Conservation (phyloP, 1,140 invertebrate genomes). For the Drosophila leontia region DNA sequence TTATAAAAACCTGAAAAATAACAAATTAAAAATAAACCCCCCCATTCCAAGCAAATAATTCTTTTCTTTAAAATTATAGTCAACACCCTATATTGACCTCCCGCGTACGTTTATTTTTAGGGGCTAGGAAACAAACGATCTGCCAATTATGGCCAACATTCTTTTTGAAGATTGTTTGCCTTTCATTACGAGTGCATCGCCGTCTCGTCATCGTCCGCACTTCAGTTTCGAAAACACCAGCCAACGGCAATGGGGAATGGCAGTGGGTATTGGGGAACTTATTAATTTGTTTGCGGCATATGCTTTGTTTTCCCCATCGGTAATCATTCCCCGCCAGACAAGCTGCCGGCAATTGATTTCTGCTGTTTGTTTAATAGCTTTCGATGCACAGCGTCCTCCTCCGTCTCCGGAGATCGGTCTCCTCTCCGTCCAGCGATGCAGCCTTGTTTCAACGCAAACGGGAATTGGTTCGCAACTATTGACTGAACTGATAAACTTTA, state of each 20-base stretch:
- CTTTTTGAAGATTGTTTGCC: slow-evolving; percentile 79
- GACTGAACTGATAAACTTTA: slow-evolving; percentile 27
- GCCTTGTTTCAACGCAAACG: neutral
- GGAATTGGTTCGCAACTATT: slow-evolving; percentile 27
- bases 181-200: slow-evolving; percentile 79
- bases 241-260: neutral
- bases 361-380: slow-evolving; percentile 54
- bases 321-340: slow-evolving; percentile 54
- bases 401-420: neutral
- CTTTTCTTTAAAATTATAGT: no score
- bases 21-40: neutral
- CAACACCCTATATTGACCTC: slow-evolving; percentile 39
- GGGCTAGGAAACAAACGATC: slow-evolving; percentile 38
- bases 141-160: slow-evolving; percentile 79
- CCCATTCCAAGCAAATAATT: neutral
- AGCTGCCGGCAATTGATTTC: slow-evolving; percentile 73
- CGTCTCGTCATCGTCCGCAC: slow-evolving; percentile 36
- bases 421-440: slow-evolving; percentile 4
- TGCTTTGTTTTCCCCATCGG: slow-evolving; percentile 58
- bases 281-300: slow-evolving; percentile 59
- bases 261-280: slow-evolving; percentile 37
- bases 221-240: slow-evolving; percentile 12
- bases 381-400: slow-evolving; percentile 8
- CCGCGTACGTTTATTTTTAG: slow-evolving; percentile 48
- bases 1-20: neutral